phyloP scores from a whole-genome alignment of 2,113 vertebrate species.

The Phoxinus phoxinus region DNA sequence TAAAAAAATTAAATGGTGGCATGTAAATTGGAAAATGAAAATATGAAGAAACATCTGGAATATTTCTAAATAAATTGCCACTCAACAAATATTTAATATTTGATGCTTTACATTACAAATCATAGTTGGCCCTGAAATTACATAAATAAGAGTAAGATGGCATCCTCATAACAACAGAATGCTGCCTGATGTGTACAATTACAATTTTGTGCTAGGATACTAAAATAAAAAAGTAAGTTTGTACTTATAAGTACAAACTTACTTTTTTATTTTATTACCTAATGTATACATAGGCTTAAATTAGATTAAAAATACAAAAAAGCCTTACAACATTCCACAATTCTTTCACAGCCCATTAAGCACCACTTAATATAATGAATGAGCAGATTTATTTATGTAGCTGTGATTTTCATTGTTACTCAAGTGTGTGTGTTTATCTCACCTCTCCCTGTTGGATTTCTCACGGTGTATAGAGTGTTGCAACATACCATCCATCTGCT shows the following conservation, averaged over 20 bases:
- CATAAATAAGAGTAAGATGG: neutral
- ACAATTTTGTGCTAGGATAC: neutral
- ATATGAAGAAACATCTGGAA: too few relatives aligned
- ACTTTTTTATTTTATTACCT: too few relatives aligned
- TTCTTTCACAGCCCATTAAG: neutral
- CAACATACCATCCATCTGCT: conserved; percentile 15
- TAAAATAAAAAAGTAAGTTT: neutral
- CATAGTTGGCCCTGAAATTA: neutral
- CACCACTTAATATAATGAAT: neutral
- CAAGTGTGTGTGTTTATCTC: conserved; percentile 7
- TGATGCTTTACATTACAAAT: neutral
- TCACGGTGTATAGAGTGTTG: neutral
- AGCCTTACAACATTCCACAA: neutral
- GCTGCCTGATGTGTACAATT: neutral
- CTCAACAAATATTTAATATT: neutral
- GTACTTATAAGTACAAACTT: too few relatives aligned
- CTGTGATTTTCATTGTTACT: conserved; percentile 10
- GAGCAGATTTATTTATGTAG: conserved; percentile 1
- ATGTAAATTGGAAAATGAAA: neutral
- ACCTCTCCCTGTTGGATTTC: neutral
- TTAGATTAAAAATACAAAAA: neutral
- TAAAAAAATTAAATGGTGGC: neutral
- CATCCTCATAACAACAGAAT: neutral
- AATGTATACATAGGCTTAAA: too few relatives aligned
- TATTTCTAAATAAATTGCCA: too few relatives aligned